Conservation (phyloP, 64 coral and sea anemone genomes). For the Actinia equina region DNA sequence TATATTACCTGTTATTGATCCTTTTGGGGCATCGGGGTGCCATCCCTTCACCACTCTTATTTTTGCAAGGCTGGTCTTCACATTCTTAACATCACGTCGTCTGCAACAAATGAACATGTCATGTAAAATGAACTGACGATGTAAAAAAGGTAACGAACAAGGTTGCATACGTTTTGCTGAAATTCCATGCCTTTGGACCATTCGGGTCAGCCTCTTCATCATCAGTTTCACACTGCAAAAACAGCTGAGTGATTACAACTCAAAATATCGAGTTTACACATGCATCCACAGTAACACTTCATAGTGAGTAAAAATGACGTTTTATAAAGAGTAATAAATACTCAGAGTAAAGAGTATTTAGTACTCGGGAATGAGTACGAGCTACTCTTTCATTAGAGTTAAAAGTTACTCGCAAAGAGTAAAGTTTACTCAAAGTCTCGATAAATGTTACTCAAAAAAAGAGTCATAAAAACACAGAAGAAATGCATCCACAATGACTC, state of each 20-base stretch:
- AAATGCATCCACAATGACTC: slow-evolving; percentile 27
- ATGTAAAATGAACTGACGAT: no score
- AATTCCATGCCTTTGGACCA: no score
- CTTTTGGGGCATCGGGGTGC: no score
- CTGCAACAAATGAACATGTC: no score
- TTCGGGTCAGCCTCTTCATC: no score
- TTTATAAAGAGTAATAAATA: neutral
- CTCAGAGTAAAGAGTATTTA: neutral
- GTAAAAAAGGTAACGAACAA: no score
- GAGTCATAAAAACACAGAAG: neutral
- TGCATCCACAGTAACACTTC: slow-evolving; percentile 22
- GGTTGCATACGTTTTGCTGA: no score
- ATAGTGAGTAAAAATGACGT: slow-evolving; percentile 4
- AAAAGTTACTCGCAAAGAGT: neutral
- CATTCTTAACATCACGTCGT: no score
- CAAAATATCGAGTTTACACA: slow-evolving; percentile 17
- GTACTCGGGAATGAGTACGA: neutral
- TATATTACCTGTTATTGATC: no score
- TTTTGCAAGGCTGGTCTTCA: no score
- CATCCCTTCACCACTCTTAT: no score
- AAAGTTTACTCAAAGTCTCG: neutral
- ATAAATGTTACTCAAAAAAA: slow-evolving; percentile 9
- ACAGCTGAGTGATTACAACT: neutral
- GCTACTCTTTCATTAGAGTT: neutral
- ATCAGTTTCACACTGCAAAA: slow-evolving; percentile 24